These are phyloP conservation scores for Pherbina coryleti DNA, from an alignment of 2,888 invertebrate genomes.

Conservation along the genomic window DNA sequence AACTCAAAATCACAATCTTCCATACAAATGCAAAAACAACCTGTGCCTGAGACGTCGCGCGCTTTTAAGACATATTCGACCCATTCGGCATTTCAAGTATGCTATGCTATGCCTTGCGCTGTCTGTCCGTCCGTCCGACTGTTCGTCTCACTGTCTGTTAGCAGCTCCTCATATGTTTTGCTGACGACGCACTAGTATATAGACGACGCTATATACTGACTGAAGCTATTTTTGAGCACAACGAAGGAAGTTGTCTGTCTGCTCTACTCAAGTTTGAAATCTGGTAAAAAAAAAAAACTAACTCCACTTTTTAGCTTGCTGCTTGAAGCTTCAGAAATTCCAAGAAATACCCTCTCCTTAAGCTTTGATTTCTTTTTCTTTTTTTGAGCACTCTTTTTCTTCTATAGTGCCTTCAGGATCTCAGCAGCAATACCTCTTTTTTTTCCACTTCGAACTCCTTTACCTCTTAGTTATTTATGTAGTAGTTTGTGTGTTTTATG, in stretches of 20 bases:
- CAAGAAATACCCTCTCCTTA: constrained; percentile 28
- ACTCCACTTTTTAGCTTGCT: not conserved
- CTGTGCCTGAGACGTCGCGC: constrained; percentile 18
- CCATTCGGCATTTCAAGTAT: constrained; percentile 5
- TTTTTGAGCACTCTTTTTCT: not conserved
- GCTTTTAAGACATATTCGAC: constrained; percentile 2
- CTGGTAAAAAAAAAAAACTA: not conserved
- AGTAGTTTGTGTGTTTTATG: not conserved
- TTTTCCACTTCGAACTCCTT: not conserved
- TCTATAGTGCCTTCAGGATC: constrained; percentile 8
- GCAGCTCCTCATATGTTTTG: constrained; percentile 16
- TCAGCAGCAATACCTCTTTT: not conserved
- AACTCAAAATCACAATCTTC: not conserved
- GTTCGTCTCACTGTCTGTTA: not conserved
- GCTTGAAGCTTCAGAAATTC: constrained; percentile 23
- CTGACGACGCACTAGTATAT: not conserved
- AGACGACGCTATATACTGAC: constrained; percentile 4
- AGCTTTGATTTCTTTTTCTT: not conserved
- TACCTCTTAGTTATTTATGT: not conserved
- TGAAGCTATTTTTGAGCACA: constrained; percentile 11
- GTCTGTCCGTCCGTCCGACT: constrained; percentile 1
- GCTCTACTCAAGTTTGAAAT: not conserved
- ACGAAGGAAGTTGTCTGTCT: constrained; percentile 14
- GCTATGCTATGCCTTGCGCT: not conserved
- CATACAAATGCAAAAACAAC: constrained; percentile 23